Conservation (phyloP, 2,888 invertebrate genomes). For the Neocrepidodera transversa region DNA sequence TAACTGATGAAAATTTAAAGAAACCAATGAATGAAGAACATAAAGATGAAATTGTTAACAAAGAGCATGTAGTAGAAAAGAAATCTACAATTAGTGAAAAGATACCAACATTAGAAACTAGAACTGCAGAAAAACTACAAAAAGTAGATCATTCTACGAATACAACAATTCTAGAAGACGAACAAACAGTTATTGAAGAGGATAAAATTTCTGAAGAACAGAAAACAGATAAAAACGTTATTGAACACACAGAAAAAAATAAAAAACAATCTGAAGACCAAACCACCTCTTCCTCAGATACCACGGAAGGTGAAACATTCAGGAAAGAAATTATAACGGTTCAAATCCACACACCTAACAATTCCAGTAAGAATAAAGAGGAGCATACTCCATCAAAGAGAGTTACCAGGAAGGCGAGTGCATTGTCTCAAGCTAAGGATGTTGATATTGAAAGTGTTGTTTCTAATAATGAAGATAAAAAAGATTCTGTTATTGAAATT, state of each 20-base stretch:
- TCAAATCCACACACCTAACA: slow-evolving; percentile 22
- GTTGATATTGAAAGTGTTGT: neutral
- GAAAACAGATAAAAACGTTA: neutral
- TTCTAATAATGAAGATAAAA: neutral
- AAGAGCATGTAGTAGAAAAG: neutral
- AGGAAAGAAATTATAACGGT: slow-evolving; percentile 30
- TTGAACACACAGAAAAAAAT: neutral
- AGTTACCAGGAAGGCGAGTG: neutral
- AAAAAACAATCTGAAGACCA: neutral
- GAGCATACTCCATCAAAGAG: slow-evolving; percentile 5
- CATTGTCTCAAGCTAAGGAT: too few relatives aligned
- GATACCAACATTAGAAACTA: too few relatives aligned
- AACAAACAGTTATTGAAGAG: neutral
- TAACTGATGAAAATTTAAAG: neutral
- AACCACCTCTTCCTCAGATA: slow-evolving; percentile 27
- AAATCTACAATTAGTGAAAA: neutral
- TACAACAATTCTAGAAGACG: neutral
- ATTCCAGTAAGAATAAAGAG: slow-evolving; percentile 15
- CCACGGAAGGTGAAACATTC: slow-evolving; percentile 27
- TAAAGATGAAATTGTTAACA: too few relatives aligned
- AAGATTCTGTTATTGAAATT: neutral
- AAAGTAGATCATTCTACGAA: neutral
- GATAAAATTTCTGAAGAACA: neutral
- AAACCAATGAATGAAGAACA: neutral
- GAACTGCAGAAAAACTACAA: too few relatives aligned